These are phyloP conservation scores for Pithys albifrons DNA, from an alignment of 2,113 vertebrate genomes.

Conservation along the genomic window DNA sequence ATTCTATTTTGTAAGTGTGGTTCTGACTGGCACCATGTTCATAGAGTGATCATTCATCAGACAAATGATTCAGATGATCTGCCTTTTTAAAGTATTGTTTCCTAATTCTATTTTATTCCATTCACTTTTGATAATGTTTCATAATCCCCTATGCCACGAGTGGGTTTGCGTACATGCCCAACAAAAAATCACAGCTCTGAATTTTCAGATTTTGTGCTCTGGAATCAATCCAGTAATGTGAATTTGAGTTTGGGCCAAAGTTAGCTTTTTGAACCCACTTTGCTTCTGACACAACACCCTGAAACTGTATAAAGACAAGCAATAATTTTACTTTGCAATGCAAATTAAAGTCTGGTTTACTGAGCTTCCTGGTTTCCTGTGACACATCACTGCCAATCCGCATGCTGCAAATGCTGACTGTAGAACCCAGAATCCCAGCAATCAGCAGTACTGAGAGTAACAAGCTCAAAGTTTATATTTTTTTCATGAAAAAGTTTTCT, in stretches of 20 bases:
- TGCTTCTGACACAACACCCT: background rate
- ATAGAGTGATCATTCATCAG: fast-evolving
- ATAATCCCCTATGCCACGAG: background rate
- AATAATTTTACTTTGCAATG: background rate
- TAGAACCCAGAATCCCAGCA: background rate
- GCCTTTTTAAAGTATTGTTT: background rate
- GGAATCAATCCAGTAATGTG: background rate
- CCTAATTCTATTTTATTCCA: background rate
- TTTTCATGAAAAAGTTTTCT: background rate
- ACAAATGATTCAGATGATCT: background rate
- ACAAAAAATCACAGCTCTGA: background rate
- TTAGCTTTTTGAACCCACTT: background rate
- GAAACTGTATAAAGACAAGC: background rate
- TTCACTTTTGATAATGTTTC: background rate
- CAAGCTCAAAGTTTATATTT: background rate
- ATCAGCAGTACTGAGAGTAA: background rate
- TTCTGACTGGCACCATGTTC: background rate
- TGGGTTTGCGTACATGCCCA: background rate
- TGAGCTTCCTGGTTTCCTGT: background rate
- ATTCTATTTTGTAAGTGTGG: background rate
- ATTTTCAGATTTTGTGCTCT: background rate
- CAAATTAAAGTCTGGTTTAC: background rate
- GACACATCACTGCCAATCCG: background rate
- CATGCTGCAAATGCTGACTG: background rate
- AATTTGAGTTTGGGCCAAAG: background rate